Percentiles rank a stretch among this genome's conserved stretches.
phyloP scores from a whole-genome alignment of 2,797 vertebrate genomes.

The Anguilla megastoma region DNA sequence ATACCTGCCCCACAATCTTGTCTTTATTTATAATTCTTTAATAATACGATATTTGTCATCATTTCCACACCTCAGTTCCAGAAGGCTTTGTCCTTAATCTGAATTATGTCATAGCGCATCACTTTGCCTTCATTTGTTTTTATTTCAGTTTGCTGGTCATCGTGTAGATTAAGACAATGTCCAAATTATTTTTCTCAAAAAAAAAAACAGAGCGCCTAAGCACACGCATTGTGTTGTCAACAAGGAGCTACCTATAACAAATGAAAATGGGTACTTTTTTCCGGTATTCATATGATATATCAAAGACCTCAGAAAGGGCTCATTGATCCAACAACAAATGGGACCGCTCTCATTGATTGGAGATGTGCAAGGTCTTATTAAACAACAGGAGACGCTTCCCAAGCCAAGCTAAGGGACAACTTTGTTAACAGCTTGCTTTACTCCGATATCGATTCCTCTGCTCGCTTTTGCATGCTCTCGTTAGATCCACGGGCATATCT shows the following conservation, averaged over 20 bases:
- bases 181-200: not conserved
- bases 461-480: conserved; percentile 46
- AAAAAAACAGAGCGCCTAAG: not conserved
- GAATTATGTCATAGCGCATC: not conserved
- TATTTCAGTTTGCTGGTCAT: not conserved
- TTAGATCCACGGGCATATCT: conserved; percentile 47
- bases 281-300: conserved; percentile 7
- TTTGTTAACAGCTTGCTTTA: conserved; percentile 74
- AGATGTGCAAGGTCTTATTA: conserved; percentile 72
- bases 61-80: not conserved
- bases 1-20: not conserved
- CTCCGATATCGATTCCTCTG: conserved; percentile 68
- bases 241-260: conserved; percentile 5
- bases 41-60: not conserved
- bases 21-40: not conserved
- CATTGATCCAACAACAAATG: conserved; percentile 72
- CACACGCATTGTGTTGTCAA: not conserved
- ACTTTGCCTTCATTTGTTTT: not conserved
- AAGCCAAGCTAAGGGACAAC: conserved; percentile 68
- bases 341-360: conserved; percentile 72
- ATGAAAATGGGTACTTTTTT: not conserved
- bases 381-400: conserved; percentile 71
- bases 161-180: not conserved
- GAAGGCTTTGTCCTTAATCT: not conserved
- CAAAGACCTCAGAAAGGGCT: conserved; percentile 54